phyloP scores from a whole-genome alignment of 2,113 vertebrate genomes.

The Pluvialis apricaria region DNA sequence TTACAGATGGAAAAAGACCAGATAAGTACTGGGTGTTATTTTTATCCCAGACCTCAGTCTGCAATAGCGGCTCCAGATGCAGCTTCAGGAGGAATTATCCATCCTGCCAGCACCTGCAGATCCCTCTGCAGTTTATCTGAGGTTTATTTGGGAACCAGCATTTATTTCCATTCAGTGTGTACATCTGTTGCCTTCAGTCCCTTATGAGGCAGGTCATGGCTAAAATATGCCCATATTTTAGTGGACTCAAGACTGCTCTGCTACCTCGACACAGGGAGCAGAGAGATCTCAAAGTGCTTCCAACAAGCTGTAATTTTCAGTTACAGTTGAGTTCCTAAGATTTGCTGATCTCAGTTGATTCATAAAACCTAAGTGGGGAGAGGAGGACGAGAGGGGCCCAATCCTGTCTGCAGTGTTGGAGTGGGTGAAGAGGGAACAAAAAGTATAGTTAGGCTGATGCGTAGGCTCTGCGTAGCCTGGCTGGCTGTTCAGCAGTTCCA shows the following conservation, averaged over 20 bases:
- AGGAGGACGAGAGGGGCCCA: fast-evolving
- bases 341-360: background rate
- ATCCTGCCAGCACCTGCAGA: conserved; percentile 20
- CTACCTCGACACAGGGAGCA: fast-evolving
- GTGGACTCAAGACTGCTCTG: background rate
- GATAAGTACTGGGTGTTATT: background rate
- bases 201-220: background rate
- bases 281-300: background rate
- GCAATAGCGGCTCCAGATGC: background rate
- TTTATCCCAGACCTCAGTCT: conserved; percentile 1
- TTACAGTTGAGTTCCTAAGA: background rate
- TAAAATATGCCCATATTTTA: background rate
- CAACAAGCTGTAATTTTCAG: background rate
- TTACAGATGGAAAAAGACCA: background rate
- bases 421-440: background rate
- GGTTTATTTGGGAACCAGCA: background rate
- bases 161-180: background rate
- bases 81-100: background rate
- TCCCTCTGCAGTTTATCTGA: background rate
- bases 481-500: background rate
- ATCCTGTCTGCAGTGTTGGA: background rate
- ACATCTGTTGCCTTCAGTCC: background rate
- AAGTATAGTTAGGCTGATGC: background rate
- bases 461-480: background rate
- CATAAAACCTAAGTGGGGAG: background rate